Conservation (phyloP, 2,113 vertebrate genomes). For the Maccullochella peelii region DNA sequence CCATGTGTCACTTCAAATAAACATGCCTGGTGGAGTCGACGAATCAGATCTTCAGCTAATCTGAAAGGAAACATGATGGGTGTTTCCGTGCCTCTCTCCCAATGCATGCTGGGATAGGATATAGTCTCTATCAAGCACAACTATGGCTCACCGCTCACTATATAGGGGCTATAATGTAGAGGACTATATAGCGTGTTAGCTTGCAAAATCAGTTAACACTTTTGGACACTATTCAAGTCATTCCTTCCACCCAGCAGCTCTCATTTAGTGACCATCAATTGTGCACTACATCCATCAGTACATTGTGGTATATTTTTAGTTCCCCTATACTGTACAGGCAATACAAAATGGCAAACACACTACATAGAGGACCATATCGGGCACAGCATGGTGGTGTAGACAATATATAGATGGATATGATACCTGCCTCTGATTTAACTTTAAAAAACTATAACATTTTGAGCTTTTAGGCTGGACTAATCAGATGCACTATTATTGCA, state of each 20-base stretch:
- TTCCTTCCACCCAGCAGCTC: not conserved
- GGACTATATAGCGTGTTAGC: not conserved
- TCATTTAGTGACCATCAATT: not conserved
- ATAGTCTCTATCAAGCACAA: not conserved
- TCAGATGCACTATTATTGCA: conserved; percentile 19
- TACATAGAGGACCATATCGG: not conserved
- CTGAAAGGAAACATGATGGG: no score
- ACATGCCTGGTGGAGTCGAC: no score
- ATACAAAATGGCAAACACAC: not conserved
- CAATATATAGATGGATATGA: not conserved
- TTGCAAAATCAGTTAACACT: not conserved
- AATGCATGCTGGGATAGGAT: not conserved
- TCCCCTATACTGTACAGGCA: not conserved
- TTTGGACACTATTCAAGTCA: not conserved
- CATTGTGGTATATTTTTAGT: conserved; percentile 20
- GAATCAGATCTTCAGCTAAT: no score
- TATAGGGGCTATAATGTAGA: not conserved
- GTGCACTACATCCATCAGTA: not conserved
- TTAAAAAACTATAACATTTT: not conserved
- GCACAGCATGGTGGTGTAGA: not conserved
- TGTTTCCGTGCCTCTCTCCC: not conserved
- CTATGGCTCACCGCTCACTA: not conserved
- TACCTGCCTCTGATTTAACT: not conserved
- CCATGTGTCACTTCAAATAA: no score
- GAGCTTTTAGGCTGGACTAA: not conserved